Evolutionary conservation across 2,888 invertebrate genomes (phyloP).

Genomic region (Spilarctia lutea): DNA sequence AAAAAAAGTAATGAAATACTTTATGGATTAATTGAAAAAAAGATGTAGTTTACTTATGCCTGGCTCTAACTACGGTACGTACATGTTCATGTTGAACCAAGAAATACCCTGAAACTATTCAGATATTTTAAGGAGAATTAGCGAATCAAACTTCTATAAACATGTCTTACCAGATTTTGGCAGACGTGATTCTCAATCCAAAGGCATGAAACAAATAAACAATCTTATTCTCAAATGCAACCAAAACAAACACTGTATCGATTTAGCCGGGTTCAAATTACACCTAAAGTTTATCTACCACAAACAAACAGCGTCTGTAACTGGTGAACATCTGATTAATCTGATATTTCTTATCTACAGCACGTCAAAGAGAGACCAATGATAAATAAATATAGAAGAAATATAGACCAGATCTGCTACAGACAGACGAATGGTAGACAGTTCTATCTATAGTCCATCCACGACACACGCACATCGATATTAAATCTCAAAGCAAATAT

Average conservation of each 20-base stretch:
- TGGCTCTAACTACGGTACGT: background rate
- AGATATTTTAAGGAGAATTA: slow-evolving; percentile 11
- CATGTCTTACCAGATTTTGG: slow-evolving; percentile 10
- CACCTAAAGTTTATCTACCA: slow-evolving; percentile 21
- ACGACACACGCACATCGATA: slow-evolving; percentile 56
- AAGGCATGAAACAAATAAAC: slow-evolving; percentile 13
- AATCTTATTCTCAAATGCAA: slow-evolving; percentile 4
- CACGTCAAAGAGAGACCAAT: slow-evolving; percentile 28
- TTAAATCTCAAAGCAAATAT: slow-evolving; percentile 55
- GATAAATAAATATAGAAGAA: slow-evolving; percentile 48
- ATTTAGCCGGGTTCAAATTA: slow-evolving; percentile 13
- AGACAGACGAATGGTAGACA: slow-evolving; percentile 50
- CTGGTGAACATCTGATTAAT: slow-evolving; percentile 22
- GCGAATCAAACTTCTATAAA: slow-evolving; percentile 10
- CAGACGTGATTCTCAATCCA: slow-evolving; percentile 7
- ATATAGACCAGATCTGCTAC: slow-evolving; percentile 38
- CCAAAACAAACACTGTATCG: slow-evolving; percentile 11
- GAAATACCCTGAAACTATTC: slow-evolving; percentile 1
- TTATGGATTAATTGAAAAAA: background rate
- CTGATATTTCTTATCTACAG: slow-evolving; percentile 23
- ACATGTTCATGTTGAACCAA: background rate
- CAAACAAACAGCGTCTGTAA: slow-evolving; percentile 10
- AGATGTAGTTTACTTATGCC: background rate
- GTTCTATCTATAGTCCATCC: slow-evolving; percentile 43
- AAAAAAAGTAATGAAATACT: background rate